Evolutionary conservation across 2,797 vertebrate species (phyloP).

Genomic region (Syndactyla subalaris): DNA sequence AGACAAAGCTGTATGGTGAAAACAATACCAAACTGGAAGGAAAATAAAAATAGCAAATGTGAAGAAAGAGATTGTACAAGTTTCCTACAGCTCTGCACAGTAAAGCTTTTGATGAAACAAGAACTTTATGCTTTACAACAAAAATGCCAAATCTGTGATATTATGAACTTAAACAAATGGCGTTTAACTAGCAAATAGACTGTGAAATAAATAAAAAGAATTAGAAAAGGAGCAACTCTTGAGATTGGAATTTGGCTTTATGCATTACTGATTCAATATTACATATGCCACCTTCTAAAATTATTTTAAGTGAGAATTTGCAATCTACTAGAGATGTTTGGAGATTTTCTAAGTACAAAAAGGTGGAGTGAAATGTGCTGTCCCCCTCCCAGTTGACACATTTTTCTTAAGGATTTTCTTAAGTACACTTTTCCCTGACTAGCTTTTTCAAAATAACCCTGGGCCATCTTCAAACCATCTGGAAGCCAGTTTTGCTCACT

Average conservation of each 20-base stretch:
- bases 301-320: background rate
- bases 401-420: background rate
- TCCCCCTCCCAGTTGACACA: background rate
- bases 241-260: background rate
- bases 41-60: conserved; percentile 3
- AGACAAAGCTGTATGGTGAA: background rate
- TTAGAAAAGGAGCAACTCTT: background rate
- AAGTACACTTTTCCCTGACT: background rate
- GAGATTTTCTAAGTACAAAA: background rate
- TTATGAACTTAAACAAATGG: conserved; percentile 4
- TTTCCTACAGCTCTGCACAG: background rate
- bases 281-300: background rate
- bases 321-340: background rate
- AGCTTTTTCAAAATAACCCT: background rate
- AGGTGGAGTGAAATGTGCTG: background rate
- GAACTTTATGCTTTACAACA: conserved; percentile 28
- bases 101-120: conserved; percentile 15
- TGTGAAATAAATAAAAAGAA: background rate
- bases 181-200: background rate
- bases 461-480: background rate
- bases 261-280: background rate
- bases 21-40: conserved; percentile 2
- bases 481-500: background rate
- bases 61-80: background rate
- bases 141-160: conserved; percentile 8